Percentiles rank a stretch among this genome's conserved stretches.
phyloP scores from a whole-genome alignment of 30 jellyfish, hydroid and myxozoan genomes.

The Sanderia malayensis region DNA sequence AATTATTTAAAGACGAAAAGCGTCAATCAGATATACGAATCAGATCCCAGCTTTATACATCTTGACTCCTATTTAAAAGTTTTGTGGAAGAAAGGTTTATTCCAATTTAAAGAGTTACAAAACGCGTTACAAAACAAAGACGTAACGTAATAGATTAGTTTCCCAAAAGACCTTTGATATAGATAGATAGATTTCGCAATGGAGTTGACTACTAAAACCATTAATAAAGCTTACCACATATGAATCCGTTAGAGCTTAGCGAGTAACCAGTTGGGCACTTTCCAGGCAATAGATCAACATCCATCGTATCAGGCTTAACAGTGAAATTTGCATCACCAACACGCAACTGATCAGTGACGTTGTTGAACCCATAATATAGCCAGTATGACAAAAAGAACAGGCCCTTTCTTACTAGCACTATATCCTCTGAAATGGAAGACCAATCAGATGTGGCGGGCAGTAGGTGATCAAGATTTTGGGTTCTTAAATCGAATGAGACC shows the following conservation, averaged over 20 bases:
- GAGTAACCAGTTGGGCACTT: constrained; percentile 43
- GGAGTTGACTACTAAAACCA: too few relatives aligned
- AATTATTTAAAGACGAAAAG: too few relatives aligned
- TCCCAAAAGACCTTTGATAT: too few relatives aligned
- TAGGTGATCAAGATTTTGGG: constrained; percentile 14
- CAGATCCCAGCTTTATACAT: too few relatives aligned
- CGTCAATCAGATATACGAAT: too few relatives aligned
- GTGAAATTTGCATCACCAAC: constrained; percentile 10
- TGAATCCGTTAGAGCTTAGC: constrained; percentile 46
- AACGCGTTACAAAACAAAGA: too few relatives aligned
- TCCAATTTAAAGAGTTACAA: too few relatives aligned
- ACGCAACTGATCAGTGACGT: constrained; percentile 13
- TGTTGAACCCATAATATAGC: constrained; percentile 34
- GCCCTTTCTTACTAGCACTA: constrained; percentile 55
- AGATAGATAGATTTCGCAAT: too few relatives aligned
- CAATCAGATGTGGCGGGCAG: constrained; percentile 33
- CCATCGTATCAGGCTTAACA: constrained; percentile 50
- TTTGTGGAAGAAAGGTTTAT: too few relatives aligned
- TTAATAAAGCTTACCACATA: constrained; percentile 77
- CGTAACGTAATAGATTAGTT: too few relatives aligned
- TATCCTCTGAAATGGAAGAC: constrained; percentile 45
- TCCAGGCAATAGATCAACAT: constrained; percentile 17
- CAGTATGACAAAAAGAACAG: constrained; percentile 40
- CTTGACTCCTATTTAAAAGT: too few relatives aligned
- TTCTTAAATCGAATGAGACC: constrained; percentile 28